Conservation (phyloP, 2,888 invertebrate species). For the Bembecia ichneumoniformis region DNA sequence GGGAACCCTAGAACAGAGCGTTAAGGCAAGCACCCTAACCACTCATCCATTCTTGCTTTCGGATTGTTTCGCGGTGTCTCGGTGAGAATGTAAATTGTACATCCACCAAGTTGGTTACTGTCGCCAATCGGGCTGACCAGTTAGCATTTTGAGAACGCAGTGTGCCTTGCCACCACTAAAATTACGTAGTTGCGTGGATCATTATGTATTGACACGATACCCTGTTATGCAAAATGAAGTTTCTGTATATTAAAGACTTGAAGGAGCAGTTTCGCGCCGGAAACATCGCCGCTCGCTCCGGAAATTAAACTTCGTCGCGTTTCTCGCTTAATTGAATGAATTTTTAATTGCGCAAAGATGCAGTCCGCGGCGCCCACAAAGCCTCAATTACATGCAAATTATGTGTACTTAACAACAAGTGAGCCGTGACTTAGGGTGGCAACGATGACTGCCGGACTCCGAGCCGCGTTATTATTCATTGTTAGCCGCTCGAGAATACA, state of each 20-base stretch:
- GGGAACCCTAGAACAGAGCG: too few relatives aligned
- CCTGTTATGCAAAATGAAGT: constrained; percentile 20
- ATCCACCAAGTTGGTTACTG: too few relatives aligned
- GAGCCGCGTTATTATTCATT: constrained; percentile 35
- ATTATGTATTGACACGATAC: too few relatives aligned
- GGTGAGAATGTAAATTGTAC: too few relatives aligned
- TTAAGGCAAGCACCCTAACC: too few relatives aligned
- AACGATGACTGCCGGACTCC: constrained; percentile 15
- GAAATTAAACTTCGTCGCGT: constrained; percentile 60
- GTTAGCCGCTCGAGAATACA: constrained; percentile 34
- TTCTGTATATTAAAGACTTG: constrained; percentile 47
- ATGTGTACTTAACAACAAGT: constrained; percentile 53
- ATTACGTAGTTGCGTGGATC: too few relatives aligned
- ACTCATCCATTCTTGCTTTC: too few relatives aligned
- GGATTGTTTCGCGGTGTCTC: too few relatives aligned
- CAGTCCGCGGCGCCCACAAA: constrained; percentile 53
- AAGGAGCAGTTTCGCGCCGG: constrained; percentile 43
- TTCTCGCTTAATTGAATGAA: constrained; percentile 63
- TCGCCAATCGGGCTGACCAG: too few relatives aligned
- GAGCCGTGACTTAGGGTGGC: constrained; percentile 29
- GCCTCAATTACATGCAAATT: constrained; percentile 68
- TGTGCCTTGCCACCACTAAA: too few relatives aligned
- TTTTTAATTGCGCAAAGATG: constrained; percentile 64
- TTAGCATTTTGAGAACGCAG: too few relatives aligned
- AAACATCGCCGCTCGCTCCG: constrained; percentile 38